Percentiles rank a stretch among this genome's conserved stretches.
Conservation (phyloP, 2,888 invertebrate species). For the Caenorhabditis macrosperma region DNA sequence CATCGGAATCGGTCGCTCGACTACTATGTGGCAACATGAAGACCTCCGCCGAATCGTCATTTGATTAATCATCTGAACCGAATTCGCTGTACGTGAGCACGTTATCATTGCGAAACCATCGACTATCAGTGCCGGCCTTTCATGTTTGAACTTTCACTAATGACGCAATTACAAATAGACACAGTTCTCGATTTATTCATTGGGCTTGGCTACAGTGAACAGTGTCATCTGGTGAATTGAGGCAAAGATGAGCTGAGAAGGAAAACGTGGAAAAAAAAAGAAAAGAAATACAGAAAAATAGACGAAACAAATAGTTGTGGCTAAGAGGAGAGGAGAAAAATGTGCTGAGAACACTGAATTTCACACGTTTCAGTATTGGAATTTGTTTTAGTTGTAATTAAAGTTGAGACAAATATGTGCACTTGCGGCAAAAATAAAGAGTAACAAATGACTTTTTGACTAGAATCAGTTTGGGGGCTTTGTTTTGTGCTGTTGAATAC, state of each 20-base stretch:
- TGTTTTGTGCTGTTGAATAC: conserved; percentile 37
- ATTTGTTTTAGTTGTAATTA: conserved; percentile 25
- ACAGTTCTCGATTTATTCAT: no score
- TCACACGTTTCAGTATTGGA: conserved; percentile 55
- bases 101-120: conserved; percentile 31
- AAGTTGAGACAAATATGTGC: conserved; percentile 1
- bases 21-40: background rate
- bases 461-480: conserved; percentile 38
- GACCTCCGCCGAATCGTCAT: no score
- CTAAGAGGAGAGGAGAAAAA: background rate
- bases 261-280: background rate
- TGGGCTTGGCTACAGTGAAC: background rate
- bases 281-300: background rate
- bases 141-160: conserved; percentile 40
- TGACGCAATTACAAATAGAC: no score
- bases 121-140: conserved; percentile 41
- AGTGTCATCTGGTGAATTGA: no score
- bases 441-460: conserved; percentile 20
- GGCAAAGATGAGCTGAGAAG: conserved; percentile 8
- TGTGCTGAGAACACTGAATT: conserved; percentile 49
- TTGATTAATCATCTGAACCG: conserved; percentile 34
- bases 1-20: conserved; percentile 3
- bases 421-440: background rate
- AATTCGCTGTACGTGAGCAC: conserved; percentile 43
- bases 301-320: background rate